Evolutionary conservation across 1,140 invertebrate genomes (phyloP).

Genomic region (Periplaneta americana): DNA sequence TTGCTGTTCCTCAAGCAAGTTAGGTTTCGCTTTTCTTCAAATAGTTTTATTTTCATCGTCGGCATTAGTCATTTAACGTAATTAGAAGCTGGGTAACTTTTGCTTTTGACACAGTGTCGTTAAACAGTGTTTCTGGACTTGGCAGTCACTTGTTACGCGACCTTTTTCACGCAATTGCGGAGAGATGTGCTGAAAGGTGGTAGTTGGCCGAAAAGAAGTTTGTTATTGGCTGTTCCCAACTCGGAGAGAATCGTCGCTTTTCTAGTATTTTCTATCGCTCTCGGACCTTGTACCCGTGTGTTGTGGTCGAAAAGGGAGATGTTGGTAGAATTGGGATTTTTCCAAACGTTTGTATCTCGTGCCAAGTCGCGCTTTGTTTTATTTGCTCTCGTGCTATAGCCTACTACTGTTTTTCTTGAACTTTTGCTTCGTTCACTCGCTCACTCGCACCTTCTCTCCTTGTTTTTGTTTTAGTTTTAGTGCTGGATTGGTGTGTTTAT

Average conservation of each 20-base stretch:
- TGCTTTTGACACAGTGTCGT: too few species aligned
- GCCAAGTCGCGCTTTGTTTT: background rate
- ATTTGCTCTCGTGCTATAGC: background rate
- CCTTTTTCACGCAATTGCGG: too few species aligned
- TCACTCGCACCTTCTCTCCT: background rate
- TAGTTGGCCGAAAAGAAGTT: background rate
- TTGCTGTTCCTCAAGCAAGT: too few species aligned
- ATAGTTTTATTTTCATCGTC: too few species aligned
- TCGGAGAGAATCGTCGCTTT: background rate
- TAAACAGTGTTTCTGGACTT: too few species aligned
- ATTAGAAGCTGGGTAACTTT: too few species aligned
- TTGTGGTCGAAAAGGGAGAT: background rate
- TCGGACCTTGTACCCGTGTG: too few species aligned
- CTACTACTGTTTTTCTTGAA: background rate
- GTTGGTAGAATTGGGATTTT: background rate
- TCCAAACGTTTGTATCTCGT: background rate
- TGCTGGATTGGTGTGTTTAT: background rate
- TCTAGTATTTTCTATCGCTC: background rate
- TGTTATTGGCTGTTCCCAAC: background rate
- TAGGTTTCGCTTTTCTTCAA: too few species aligned
- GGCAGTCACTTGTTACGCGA: too few species aligned
- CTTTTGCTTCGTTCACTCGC: background rate
- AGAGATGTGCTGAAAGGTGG: background rate
- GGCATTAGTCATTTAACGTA: too few species aligned
- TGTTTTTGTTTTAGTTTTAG: background rate